phyloP scores from a whole-genome alignment of 2,797 vertebrate genomes.

The Acrocephalus scirpaceus region DNA sequence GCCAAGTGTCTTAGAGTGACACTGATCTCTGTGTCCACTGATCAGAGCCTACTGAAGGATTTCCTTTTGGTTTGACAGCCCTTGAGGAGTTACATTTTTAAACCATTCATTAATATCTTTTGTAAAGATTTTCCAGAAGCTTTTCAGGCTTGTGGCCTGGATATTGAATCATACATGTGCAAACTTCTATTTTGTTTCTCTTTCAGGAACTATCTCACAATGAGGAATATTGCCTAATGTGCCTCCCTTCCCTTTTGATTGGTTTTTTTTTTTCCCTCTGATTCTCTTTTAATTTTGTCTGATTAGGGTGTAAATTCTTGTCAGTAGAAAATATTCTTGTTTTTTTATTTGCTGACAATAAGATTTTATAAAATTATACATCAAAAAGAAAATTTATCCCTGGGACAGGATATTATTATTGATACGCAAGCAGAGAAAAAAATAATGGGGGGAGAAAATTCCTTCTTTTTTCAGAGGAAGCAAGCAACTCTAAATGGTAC shows the following conservation, averaged over 20 bases:
- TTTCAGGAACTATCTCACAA: neutral
- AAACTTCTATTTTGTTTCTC: neutral
- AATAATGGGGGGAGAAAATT: neutral
- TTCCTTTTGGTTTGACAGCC: neutral
- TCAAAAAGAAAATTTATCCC: neutral
- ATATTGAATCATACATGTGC: neutral
- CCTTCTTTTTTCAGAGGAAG: neutral
- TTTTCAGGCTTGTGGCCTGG: neutral
- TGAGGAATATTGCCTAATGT: neutral
- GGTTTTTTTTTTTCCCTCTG: fast-evolving
- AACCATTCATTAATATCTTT: neutral
- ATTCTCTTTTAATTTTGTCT: neutral
- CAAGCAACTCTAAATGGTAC: neutral
- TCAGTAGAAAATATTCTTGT: neutral
- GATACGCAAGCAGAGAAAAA: neutral
- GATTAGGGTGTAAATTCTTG: neutral
- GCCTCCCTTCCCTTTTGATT: neutral
- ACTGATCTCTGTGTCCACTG: neutral
- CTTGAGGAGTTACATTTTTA: neutral
- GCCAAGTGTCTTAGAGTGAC: neutral
- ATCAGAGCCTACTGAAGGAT: neutral
- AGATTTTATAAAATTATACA: neutral
- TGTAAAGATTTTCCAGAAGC: neutral
- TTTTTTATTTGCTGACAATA: neutral
- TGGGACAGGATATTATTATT: neutral